Conservation (phyloP, 2,888 invertebrate genomes). For the Ormyrus thymus region DNA sequence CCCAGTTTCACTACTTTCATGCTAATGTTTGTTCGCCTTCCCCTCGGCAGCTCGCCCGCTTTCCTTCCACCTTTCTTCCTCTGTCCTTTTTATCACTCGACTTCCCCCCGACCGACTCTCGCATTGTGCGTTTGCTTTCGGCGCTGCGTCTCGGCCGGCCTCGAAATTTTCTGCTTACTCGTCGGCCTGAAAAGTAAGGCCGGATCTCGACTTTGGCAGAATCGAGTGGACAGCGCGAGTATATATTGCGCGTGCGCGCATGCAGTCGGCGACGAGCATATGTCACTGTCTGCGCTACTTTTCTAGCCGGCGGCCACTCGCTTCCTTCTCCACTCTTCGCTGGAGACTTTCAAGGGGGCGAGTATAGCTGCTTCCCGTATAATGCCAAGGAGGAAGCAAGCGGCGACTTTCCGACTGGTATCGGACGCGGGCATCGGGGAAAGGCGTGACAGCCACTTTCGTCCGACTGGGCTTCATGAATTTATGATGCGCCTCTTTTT, state of each 20-base stretch:
- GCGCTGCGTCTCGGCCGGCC: constrained; percentile 29
- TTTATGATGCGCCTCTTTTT: constrained; percentile 38
- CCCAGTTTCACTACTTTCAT: constrained; percentile 61
- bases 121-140: constrained; percentile 31
- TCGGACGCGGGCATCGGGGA: not conserved
- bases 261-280: constrained; percentile 1
- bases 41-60: not conserved
- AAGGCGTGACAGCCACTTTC: constrained; percentile 4
- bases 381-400: constrained; percentile 5
- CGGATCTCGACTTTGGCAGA: constrained; percentile 16
- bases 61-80: constrained; percentile 25
- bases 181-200: not conserved
- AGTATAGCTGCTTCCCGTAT: not conserved
- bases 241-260: not conserved
- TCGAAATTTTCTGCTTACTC: constrained; percentile 63
- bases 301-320: not conserved
- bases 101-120: not conserved
- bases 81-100: constrained; percentile 35
- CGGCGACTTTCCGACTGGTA: not conserved
- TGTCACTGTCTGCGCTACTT: constrained; percentile 18
- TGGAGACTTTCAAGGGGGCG: not conserved
- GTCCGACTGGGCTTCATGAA: constrained; percentile 27
- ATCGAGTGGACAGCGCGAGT: constrained; percentile 27
- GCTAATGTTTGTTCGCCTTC: constrained; percentile 61
- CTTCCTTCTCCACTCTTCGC: not conserved